Evolutionary conservation across 2,797 vertebrate species (phyloP).

Genomic region (Petrocephalus schoutedeni): DNA sequence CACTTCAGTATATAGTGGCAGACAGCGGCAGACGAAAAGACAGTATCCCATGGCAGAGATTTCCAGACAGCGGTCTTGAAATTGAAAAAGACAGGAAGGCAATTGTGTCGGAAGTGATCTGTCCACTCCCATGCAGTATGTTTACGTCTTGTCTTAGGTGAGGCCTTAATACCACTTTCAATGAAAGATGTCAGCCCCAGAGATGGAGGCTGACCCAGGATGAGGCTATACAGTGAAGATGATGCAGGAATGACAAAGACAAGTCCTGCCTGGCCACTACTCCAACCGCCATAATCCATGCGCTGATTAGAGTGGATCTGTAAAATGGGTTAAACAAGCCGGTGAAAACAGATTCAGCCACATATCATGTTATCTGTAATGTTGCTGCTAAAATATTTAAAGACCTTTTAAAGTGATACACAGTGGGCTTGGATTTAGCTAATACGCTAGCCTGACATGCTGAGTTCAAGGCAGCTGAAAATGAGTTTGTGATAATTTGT

Average conservation of each 20-base stretch:
- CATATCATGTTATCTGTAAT: background rate
- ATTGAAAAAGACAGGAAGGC: constrained; percentile 10
- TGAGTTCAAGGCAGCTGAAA: background rate
- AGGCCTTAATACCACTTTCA: background rate
- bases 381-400: background rate
- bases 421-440: background rate
- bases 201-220: background rate
- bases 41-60: background rate
- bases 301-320: background rate
- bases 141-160: background rate
- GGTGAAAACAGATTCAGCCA: background rate
- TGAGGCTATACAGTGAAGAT: background rate
- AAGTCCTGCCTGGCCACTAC: background rate
- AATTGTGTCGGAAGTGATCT: constrained; percentile 8
- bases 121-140: background rate
- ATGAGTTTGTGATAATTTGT: constrained; percentile 10
- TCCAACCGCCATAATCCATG: background rate
- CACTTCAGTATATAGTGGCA: background rate
- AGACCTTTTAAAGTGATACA: background rate
- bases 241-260: background rate
- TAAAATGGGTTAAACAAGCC: background rate
- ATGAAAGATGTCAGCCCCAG: background rate
- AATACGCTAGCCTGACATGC: background rate
- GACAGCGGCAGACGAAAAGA: background rate
- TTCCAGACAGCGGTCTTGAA: background rate